phyloP scores from a whole-genome alignment of 2,113 vertebrate species.

The Stomatorhinus ivindoensis region DNA sequence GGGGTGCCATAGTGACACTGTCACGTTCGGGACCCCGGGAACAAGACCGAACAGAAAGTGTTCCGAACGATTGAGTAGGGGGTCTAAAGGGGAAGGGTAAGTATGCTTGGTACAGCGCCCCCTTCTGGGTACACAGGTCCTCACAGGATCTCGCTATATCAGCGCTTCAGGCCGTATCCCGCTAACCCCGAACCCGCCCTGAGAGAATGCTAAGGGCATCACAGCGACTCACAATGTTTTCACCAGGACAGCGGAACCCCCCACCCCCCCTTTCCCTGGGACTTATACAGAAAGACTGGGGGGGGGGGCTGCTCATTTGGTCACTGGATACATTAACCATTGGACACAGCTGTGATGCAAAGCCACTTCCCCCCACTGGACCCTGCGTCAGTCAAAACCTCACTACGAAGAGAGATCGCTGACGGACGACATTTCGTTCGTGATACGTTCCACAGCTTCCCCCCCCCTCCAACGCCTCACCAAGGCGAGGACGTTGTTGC shows the following conservation, averaged over 20 bases:
- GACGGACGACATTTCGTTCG: not conserved
- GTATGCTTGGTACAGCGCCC: not conserved
- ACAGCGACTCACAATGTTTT: not conserved
- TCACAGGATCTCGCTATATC: not conserved
- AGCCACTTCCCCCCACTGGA: not conserved
- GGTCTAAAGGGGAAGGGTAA: not conserved
- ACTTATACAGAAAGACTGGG: not conserved
- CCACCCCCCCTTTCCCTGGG: not conserved
- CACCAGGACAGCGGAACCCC: not conserved
- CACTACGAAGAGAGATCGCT: not conserved
- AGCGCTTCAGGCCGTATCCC: not conserved
- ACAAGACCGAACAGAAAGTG: not conserved
- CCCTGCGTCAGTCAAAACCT: not conserved
- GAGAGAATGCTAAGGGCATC: not conserved
- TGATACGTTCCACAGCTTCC: not conserved
- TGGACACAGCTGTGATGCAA: not conserved
- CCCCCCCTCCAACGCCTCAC: not conserved
- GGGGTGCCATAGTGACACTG: not conserved
- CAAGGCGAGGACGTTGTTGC: not conserved
- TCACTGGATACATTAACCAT: not conserved
- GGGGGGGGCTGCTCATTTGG: not conserved
- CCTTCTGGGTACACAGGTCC: not conserved
- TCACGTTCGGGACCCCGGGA: not conserved
- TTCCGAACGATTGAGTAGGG: not conserved
- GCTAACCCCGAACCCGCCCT: not conserved